phyloP scores from a whole-genome alignment of 2,797 vertebrate genomes.

The Salmo trutta region DNA sequence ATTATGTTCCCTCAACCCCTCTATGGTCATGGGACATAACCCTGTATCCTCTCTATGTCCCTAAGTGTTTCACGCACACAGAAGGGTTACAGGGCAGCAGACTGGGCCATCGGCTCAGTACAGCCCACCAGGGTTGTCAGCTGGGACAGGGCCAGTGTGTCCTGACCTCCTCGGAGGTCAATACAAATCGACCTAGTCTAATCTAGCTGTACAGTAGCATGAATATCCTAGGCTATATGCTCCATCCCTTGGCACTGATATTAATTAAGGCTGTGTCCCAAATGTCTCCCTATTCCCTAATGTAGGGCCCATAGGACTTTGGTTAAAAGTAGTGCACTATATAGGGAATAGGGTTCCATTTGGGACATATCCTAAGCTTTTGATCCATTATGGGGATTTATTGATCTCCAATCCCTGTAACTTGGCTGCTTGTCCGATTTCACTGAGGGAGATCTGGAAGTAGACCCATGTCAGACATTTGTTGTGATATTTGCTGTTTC shows the following conservation, averaged over 20 bases:
- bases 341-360: not conserved
- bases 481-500: constrained; percentile 42
- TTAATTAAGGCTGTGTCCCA: too few relatives aligned
- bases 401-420: constrained; percentile 27
- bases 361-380: not conserved
- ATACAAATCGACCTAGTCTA: not conserved
- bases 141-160: not conserved
- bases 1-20: not conserved
- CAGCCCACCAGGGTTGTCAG: not conserved
- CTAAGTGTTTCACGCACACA: too few relatives aligned
- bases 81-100: not conserved
- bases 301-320: not conserved
- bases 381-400: not conserved
- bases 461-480: constrained; percentile 19
- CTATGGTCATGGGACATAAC: too few relatives aligned
- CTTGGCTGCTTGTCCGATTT: not conserved
- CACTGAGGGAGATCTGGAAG: constrained; percentile 1
- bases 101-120: not conserved
- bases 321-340: not conserved
- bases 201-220: not conserved
- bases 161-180: not conserved
- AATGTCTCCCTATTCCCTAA: too few relatives aligned
- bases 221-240: not conserved
- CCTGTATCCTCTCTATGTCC: too few relatives aligned
- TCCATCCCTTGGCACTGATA: too few relatives aligned